A percentile compares a stretch with the other conserved stretches of the same genome.
Conservation (phyloP, 2,888 invertebrate species). For the Blastobasis lacticolella region DNA sequence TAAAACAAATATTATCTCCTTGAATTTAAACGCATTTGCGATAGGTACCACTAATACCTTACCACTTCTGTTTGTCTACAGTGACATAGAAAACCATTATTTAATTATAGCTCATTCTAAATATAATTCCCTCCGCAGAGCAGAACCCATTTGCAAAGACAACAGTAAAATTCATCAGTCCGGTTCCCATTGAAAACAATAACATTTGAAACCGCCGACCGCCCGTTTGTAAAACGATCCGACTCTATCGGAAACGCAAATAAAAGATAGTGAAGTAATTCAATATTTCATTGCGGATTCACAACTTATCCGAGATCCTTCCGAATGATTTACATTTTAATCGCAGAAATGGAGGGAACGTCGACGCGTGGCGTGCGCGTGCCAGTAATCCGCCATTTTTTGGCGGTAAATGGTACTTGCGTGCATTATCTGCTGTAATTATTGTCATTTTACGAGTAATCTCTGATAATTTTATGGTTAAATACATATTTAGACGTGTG, state of each 20-base stretch:
- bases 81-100: neutral
- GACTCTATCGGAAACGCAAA: slow-evolving; percentile 64
- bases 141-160: slow-evolving; percentile 36
- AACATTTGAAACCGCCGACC: slow-evolving; percentile 40
- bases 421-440: slow-evolving; percentile 45
- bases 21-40: too few species aligned
- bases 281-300: slow-evolving; percentile 58
- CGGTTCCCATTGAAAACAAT: slow-evolving; percentile 43
- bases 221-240: slow-evolving; percentile 49
- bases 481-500: slow-evolving; percentile 25
- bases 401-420: slow-evolving; percentile 24
- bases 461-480: slow-evolving; percentile 29
- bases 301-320: slow-evolving; percentile 47
- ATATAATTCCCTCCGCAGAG: neutral
- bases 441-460: slow-evolving; percentile 10
- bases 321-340: slow-evolving; percentile 53
- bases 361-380: slow-evolving; percentile 60
- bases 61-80: too few species aligned
- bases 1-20: too few species aligned
- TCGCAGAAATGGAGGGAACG: slow-evolving; percentile 32
- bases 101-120: neutral
- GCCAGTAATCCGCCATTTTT: slow-evolving; percentile 31
- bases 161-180: slow-evolving; percentile 17
- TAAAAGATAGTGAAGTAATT: slow-evolving; percentile 61
- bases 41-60: too few species aligned